Percentiles rank a stretch among this genome's conserved stretches.
These are phyloP conservation scores for Eristalis arbustorum DNA, from an alignment of 2,888 invertebrate genomes.

Conservation along the genomic window DNA sequence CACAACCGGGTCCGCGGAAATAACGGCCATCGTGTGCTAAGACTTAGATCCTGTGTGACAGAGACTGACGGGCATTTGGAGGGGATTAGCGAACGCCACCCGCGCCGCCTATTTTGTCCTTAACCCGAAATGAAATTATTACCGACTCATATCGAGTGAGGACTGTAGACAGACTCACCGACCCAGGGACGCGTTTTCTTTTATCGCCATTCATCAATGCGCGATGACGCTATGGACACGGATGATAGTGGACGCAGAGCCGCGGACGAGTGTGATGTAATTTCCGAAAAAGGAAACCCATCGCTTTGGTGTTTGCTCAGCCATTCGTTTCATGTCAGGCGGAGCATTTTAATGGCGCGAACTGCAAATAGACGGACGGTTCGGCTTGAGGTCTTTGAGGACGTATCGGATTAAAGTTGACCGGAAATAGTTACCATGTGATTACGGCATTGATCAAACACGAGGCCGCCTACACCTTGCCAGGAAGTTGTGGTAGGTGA, in stretches of 20 bases:
- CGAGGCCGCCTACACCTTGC: slow-evolving; percentile 11
- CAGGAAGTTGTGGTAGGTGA: slow-evolving; percentile 16
- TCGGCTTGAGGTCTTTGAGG: background rate
- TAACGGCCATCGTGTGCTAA: slow-evolving; percentile 48
- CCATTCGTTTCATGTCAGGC: slow-evolving; percentile 6
- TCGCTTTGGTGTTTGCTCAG: slow-evolving; percentile 10
- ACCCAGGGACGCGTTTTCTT: background rate
- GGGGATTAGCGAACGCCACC: background rate
- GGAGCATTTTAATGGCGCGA: slow-evolving; percentile 29
- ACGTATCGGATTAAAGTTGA: slow-evolving; percentile 5
- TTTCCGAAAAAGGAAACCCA: slow-evolving; percentile 13
- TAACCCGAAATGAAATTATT: slow-evolving; percentile 37
- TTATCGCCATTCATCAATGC: slow-evolving; percentile 13
- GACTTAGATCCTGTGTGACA: slow-evolving; percentile 41
- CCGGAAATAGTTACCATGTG: slow-evolving; percentile 29
- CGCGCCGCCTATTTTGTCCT: slow-evolving; percentile 6
- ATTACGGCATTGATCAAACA: slow-evolving; percentile 32
- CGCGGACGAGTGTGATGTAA: slow-evolving; percentile 30
- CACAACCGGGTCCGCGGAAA: slow-evolving; percentile 7
- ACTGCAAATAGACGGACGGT: slow-evolving; percentile 32
- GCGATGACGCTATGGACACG: background rate
- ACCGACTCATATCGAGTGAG: background rate
- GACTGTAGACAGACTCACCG: background rate
- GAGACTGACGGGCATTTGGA: slow-evolving; percentile 13
- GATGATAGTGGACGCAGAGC: background rate